phyloP scores from a whole-genome alignment of 2,113 vertebrate genomes.

The Dicentrarchus labrax region DNA sequence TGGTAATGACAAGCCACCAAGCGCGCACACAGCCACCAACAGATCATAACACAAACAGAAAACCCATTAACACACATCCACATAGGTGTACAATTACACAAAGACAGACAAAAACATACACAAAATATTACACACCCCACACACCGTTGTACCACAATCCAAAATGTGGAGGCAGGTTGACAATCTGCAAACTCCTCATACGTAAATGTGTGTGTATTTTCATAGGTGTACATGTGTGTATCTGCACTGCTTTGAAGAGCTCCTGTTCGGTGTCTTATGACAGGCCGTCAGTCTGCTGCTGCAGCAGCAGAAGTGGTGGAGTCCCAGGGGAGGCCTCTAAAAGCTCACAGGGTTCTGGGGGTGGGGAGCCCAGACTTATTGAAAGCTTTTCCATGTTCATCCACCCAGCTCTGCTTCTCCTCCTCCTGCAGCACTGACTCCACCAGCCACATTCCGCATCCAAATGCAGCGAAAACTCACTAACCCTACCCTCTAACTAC shows the following conservation, averaged over 20 bases:
- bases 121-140: not conserved
- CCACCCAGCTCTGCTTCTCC: slow-evolving; percentile 59
- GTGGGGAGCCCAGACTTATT: slow-evolving; percentile 67
- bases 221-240: slow-evolving; percentile 11
- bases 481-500: slow-evolving; percentile 60
- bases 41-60: slow-evolving; percentile 5
- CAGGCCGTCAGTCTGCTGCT: slow-evolving; percentile 72
- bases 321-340: slow-evolving; percentile 80
- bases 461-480: slow-evolving; percentile 59
- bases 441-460: slow-evolving; percentile 55
- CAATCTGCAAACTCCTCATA: not conserved
- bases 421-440: slow-evolving; percentile 46
- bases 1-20: slow-evolving; percentile 61
- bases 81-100: not conserved
- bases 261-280: slow-evolving; percentile 61
- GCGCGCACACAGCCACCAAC: slow-evolving; percentile 4
- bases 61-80: not conserved
- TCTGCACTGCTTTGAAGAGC: slow-evolving; percentile 41
- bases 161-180: slow-evolving; percentile 14
- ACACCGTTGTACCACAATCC: not conserved
- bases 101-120: not conserved
- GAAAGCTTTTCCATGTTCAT: slow-evolving; percentile 87
- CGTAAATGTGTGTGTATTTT: not conserved
- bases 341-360: slow-evolving; percentile 75
- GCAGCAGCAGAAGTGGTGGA: slow-evolving; percentile 55